A percentile compares a stretch with the other conserved stretches of the same genome.
phyloP scores from a whole-genome alignment of 2,888 invertebrate species.

The Aplocera efformata region DNA sequence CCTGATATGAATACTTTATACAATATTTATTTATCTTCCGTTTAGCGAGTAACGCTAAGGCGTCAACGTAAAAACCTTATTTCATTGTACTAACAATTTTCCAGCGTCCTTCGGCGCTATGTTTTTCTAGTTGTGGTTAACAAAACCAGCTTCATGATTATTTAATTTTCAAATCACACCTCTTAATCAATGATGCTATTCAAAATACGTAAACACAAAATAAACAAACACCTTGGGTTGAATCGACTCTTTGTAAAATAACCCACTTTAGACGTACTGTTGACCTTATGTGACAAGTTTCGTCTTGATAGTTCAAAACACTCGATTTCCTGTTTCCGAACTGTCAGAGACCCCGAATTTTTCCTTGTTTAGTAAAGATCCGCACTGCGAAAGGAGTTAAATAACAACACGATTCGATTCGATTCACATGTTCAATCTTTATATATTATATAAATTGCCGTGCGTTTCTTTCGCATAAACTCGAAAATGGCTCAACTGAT shows the following conservation, averaged over 20 bases:
- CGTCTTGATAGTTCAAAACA: slow-evolving; percentile 29
- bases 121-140: background rate
- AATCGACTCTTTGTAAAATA: slow-evolving; percentile 23
- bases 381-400: slow-evolving; percentile 1
- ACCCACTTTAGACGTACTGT: slow-evolving; percentile 16
- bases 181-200: slow-evolving; percentile 1
- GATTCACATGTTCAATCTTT: too few relatives aligned
- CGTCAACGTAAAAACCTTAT: too few relatives aligned
- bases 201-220: background rate
- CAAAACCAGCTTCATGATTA: too few relatives aligned
- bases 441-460: too few relatives aligned
- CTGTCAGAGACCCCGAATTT: slow-evolving; percentile 17
- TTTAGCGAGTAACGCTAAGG: too few relatives aligned
- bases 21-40: too few relatives aligned
- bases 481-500: too few relatives aligned
- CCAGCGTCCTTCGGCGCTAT: too few relatives aligned
- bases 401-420: background rate
- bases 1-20: too few relatives aligned
- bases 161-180: background rate
- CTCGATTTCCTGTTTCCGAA: slow-evolving; percentile 39
- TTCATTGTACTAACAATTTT: too few relatives aligned
- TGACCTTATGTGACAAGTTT: slow-evolving; percentile 23
- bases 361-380: slow-evolving; percentile 26
- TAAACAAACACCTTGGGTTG: slow-evolving; percentile 15
- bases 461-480: too few relatives aligned